phyloP scores from a whole-genome alignment of 2,888 invertebrate genomes.

The Altica lythri region DNA sequence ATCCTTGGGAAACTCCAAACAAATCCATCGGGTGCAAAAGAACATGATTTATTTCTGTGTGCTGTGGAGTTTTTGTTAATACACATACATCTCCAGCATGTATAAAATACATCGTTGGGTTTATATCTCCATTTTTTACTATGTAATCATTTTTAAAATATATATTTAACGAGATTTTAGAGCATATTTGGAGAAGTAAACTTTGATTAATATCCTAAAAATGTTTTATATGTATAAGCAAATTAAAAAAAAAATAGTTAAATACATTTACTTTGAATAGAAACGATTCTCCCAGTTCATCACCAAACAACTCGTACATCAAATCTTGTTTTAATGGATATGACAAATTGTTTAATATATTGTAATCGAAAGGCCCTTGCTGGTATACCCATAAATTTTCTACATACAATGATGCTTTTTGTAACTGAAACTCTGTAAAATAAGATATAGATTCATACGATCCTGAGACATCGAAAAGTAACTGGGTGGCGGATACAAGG shows the following conservation, averaged over 20 bases:
- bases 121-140: conserved; percentile 62
- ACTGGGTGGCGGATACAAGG: too few species aligned
- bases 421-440: conserved; percentile 48
- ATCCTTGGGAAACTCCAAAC: conserved; percentile 63
- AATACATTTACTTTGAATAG: conserved; percentile 52
- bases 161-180: conserved; percentile 60
- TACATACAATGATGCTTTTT: conserved; percentile 62
- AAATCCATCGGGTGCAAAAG: conserved; percentile 61
- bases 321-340: conserved; percentile 44
- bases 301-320: conserved; percentile 61
- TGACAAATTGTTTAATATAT: conserved; percentile 23
- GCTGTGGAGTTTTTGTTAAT: conserved; percentile 60
- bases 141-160: conserved; percentile 64
- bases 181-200: conserved; percentile 60
- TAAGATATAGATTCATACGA: too few species aligned
- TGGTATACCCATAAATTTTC: conserved; percentile 61
- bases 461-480: too few species aligned
- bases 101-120: conserved; percentile 64
- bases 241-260: background rate
- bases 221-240: background rate
- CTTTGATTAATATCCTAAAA: conserved; percentile 57
- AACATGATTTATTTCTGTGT: conserved; percentile 60
- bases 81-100: conserved; percentile 64
- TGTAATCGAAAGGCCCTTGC: conserved; percentile 56
- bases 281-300: conserved; percentile 59